Percentiles rank a stretch among this genome's conserved stretches.
Evolutionary conservation across 2,797 vertebrate species (phyloP).

Genomic region (Hydrophis major): DNA sequence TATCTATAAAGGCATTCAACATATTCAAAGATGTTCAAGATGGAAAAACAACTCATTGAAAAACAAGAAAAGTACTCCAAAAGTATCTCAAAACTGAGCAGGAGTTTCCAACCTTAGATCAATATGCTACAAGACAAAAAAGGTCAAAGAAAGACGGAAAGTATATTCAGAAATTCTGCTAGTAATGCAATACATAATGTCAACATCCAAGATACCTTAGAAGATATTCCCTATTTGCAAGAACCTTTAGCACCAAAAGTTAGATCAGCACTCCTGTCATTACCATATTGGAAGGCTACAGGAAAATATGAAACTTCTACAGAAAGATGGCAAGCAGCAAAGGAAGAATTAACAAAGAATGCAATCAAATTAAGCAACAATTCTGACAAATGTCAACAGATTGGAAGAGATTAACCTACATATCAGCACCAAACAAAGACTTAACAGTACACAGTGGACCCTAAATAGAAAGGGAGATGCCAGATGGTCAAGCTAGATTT

Average conservation of each 20-base stretch:
- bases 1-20: not conserved
- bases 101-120: not conserved
- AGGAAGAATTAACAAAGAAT: not conserved
- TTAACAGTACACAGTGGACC: not conserved
- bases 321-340: not conserved
- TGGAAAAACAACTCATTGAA: not conserved
- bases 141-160: not conserved
- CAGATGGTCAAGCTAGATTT: not conserved
- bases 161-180: not conserved
- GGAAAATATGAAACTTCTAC: not conserved
- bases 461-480: not conserved
- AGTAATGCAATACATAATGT: not conserved
- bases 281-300: not conserved
- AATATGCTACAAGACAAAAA: not conserved
- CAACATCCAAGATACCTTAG: not conserved
- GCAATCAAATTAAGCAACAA: not conserved
- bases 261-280: not conserved
- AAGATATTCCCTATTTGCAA: not conserved
- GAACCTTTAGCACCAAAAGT: not conserved
- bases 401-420: not conserved
- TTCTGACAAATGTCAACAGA: not conserved
- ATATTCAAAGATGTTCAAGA: not conserved
- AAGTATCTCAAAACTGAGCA: not conserved
- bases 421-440: not conserved
- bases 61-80: not conserved